phyloP scores from a whole-genome alignment of 2,113 vertebrate genomes.

The Abramis brama region DNA sequence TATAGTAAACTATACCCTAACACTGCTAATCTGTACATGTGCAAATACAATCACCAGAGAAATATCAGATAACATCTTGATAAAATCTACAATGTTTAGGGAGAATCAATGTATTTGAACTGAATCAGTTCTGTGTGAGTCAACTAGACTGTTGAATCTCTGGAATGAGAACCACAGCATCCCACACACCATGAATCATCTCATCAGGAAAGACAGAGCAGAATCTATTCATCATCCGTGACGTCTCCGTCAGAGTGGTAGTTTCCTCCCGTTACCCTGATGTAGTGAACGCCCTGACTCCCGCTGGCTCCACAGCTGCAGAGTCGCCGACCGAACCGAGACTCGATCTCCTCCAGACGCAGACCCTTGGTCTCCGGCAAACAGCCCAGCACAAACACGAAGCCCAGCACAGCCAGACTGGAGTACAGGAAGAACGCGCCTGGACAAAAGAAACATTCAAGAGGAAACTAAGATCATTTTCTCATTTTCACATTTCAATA shows the following conservation, averaged over 20 bases:
- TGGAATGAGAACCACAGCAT: slow-evolving; percentile 39
- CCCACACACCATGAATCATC: background rate
- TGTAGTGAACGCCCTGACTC: slow-evolving; percentile 84
- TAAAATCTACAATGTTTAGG: background rate
- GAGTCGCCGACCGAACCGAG: slow-evolving; percentile 84
- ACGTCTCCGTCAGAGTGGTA: slow-evolving; percentile 87
- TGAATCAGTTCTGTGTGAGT: background rate
- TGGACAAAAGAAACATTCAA: slow-evolving; percentile 62
- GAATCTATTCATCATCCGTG: slow-evolving; percentile 86
- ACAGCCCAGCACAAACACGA: slow-evolving; percentile 89
- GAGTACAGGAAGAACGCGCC: slow-evolving; percentile 95
- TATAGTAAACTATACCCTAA: background rate
- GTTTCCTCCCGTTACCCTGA: slow-evolving; percentile 92
- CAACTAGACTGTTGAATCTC: slow-evolving; percentile 17
- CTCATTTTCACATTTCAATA: background rate
- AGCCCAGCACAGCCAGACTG: slow-evolving; percentile 83
- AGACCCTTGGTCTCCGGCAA: slow-evolving; percentile 95
- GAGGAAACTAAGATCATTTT: background rate
- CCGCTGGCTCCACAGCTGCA: slow-evolving; percentile 85
- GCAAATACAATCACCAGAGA: background rate
- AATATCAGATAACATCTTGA: background rate
- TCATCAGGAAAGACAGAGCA: background rate
- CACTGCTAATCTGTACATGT: background rate
- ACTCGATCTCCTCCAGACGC: slow-evolving; percentile 93
- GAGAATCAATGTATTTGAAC: background rate